Evolutionary conservation across 2,888 invertebrate genomes (phyloP), one percentile per base, ranked within the genome.

Genomic region (Hyposoter didymator): DNA sequence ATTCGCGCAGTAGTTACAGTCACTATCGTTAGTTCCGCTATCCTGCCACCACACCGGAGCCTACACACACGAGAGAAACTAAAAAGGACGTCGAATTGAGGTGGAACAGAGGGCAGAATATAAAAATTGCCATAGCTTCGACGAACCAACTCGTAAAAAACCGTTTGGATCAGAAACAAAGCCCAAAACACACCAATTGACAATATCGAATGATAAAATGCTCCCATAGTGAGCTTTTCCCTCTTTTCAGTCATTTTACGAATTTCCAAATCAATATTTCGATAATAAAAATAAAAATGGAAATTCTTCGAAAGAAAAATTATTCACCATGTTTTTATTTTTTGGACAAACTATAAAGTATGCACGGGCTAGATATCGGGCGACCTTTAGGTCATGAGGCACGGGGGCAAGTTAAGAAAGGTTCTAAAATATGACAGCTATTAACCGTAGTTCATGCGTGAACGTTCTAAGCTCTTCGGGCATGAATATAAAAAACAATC

Each of bases 371-470:
- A 49, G 76, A 78, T 52, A 86, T 70, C 32, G 88, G 85, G 84
- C 89, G 88, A 88, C 78, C 62, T 28, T 55, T 14, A 19, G 49
- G 59, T 28, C 28, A 14, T 28, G 82, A 86, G 85, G 87, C 79
- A 78, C 66, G 32, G 43, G 52, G 59, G 75, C 22, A 78, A 81
- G 73, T 70, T 49, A 35, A 80, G 76, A 88, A 89, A 90, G 90
- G 90, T 91, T 90, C 89, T 90, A 89, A 92, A 90, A 91, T 92
- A 92, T 88, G 91, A 90, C 89, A 87, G 89, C 90, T 91, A 91
- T 92, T 92, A 92, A 90, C 87, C 90, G 87, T 90, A 90, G 85
- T 89, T 92, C 88, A 74, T 75, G 78, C 75, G 74, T 78, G 70
- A 74, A 82, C 69, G 75, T 59, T 69, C 52, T 78, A 64, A 78